Conservation (phyloP, 2,797 vertebrate genomes). For the Chrosomus eos region DNA sequence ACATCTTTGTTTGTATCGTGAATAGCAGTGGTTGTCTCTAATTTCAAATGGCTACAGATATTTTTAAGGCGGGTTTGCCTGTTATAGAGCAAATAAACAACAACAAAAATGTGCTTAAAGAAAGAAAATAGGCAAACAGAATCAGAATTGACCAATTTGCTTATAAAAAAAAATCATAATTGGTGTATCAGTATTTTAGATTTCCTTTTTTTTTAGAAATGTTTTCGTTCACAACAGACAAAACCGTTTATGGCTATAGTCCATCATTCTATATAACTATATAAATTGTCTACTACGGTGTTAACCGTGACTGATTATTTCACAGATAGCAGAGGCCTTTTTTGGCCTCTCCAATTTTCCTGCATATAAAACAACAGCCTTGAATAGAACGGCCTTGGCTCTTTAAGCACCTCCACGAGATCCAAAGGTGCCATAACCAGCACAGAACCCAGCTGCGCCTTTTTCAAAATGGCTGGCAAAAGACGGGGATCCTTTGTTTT, state of each 20-base stretch:
- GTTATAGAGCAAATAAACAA: no score
- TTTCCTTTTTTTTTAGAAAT: no score
- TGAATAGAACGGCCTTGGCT: slow-evolving; percentile 41
- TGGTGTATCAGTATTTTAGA: no score
- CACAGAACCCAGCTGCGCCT: slow-evolving; percentile 62
- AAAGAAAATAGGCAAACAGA: neutral
- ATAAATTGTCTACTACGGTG: neutral
- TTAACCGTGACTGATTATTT: neutral
- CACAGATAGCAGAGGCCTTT: neutral
- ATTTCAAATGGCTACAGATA: no score
- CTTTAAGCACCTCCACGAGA: slow-evolving; percentile 49
- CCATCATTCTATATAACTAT: neutral
- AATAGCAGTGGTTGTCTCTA: neutral
- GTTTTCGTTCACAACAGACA: neutral
- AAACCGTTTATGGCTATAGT: neutral
- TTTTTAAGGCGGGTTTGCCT: no score
- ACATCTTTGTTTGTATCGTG: neutral
- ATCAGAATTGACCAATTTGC: neutral
- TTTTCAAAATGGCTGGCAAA: slow-evolving; percentile 63
- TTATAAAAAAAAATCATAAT: no score
- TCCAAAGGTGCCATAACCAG: slow-evolving; percentile 42
- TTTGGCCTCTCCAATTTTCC: neutral
- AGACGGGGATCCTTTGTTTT: slow-evolving; percentile 58
- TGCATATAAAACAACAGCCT: slow-evolving; percentile 19
- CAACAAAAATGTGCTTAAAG: no score